These are phyloP conservation scores for Anastatus disparis DNA, from an alignment of 1,140 invertebrate species.

Conservation along the genomic window DNA sequence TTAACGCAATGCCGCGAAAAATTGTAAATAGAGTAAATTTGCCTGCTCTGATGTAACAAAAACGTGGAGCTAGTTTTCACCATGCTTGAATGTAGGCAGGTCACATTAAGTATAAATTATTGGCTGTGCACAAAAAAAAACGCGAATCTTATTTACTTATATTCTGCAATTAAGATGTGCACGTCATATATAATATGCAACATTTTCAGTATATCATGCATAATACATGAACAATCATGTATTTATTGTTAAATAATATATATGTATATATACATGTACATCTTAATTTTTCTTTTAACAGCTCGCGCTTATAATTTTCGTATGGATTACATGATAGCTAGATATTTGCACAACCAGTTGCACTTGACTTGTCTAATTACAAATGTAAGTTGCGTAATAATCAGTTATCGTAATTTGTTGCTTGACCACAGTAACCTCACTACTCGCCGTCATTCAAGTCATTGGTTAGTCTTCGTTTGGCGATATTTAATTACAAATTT, in stretches of 20 bases:
- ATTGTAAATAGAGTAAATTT: constrained; percentile 25
- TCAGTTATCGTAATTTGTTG: constrained; percentile 11
- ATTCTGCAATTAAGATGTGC: background rate
- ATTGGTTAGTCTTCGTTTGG: constrained; percentile 15
- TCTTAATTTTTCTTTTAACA: constrained; percentile 4
- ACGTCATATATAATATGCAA: constrained; percentile 11
- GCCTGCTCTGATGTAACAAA: constrained; percentile 30
- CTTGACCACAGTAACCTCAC: constrained; percentile 10
- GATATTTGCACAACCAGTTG: constrained; percentile 26
- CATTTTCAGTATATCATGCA: constrained; percentile 7
- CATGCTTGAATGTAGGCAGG: constrained; percentile 20
- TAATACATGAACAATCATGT: background rate
- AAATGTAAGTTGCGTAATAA: constrained; percentile 32
- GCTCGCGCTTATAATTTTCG: background rate
- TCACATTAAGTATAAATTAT: constrained; percentile 16
- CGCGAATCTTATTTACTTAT: background rate
- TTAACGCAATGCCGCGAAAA: constrained; percentile 3
- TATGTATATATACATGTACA: constrained; percentile 22
- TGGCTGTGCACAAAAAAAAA: background rate
- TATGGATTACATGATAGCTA: constrained; percentile 17
- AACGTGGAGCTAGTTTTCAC: constrained; percentile 17
- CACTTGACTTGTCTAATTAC: constrained; percentile 37
- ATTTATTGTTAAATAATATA: constrained; percentile 18
- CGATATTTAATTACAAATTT: constrained; percentile 38
- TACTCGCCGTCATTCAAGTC: constrained; percentile 14